Evolutionary conservation across 2,797 vertebrate genomes (phyloP).

Genomic region (Premnoplex brunnescens): DNA sequence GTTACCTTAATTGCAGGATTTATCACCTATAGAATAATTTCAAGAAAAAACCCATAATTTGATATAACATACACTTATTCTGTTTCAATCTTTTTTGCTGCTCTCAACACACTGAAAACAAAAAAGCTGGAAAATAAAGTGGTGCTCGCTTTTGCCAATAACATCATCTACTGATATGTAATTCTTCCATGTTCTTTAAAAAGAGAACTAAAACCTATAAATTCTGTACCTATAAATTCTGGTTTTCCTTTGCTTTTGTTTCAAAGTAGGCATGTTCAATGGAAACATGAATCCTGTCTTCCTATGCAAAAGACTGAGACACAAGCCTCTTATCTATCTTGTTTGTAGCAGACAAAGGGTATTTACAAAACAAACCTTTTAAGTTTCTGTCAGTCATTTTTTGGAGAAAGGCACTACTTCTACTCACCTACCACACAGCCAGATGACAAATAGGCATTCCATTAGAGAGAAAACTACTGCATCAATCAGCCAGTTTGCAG

Average conservation of each 20-base stretch:
- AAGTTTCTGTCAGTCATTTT: slow-evolving; percentile 11
- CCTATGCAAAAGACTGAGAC: slow-evolving; percentile 9
- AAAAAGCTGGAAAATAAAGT: background rate
- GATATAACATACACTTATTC: background rate
- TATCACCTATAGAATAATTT: background rate
- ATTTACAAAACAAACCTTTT: background rate
- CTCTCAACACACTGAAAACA: background rate
- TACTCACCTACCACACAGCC: background rate
- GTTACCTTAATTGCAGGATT: background rate
- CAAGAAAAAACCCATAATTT: background rate
- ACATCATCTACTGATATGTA: background rate
- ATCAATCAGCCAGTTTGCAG: background rate
- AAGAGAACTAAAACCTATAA: background rate
- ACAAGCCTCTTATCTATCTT: background rate
- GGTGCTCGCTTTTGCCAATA: background rate
- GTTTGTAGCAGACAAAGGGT: background rate
- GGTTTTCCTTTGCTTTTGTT: background rate
- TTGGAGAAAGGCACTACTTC: background rate
- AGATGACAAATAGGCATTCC: slow-evolving; percentile 26
- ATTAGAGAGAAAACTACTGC: slow-evolving; percentile 29
- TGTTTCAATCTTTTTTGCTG: background rate
- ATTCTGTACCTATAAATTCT: background rate
- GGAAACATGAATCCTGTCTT: slow-evolving; percentile 2
- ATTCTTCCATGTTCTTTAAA: background rate
- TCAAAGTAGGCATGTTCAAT: background rate